Percentiles rank a stretch among this genome's conserved stretches.
Conservation (phyloP, 1,140 invertebrate species). For the Zaprionus tsacasi region DNA sequence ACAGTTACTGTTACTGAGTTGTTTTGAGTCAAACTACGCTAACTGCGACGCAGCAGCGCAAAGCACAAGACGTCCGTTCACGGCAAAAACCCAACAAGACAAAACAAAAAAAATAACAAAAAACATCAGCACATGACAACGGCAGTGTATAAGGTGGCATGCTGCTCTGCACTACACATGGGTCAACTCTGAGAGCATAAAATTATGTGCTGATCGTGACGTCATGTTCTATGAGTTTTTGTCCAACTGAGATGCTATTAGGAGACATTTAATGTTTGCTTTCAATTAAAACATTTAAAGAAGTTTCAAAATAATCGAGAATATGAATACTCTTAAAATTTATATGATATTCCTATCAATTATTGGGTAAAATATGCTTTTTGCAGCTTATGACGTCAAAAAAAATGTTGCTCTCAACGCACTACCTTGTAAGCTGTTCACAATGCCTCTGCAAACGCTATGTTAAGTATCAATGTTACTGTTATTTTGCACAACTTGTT, state of each 20-base stretch:
- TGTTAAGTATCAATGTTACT: constrained; percentile 2
- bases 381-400: background rate
- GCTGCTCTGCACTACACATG: no score
- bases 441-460: background rate
- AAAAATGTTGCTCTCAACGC: background rate
- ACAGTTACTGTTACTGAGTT: constrained; percentile 43
- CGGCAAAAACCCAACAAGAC: constrained; percentile 52
- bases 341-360: background rate
- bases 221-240: background rate
- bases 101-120: constrained; percentile 47
- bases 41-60: constrained; percentile 57
- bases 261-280: background rate
- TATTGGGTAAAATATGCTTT: background rate
- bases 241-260: background rate
- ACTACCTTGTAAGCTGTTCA: background rate
- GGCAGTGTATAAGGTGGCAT: constrained; percentile 9
- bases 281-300: background rate
- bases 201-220: constrained; percentile 2
- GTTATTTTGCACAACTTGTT: background rate
- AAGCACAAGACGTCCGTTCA: constrained; percentile 54
- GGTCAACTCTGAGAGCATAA: constrained; percentile 17
- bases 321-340: background rate
- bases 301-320: background rate
- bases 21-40: constrained; percentile 51
- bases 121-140: constrained; percentile 34